Percentiles rank a stretch among this genome's conserved stretches.
Conservation (phyloP, 2,797 vertebrate genomes). For the Rhynchonycteris naso region DNA sequence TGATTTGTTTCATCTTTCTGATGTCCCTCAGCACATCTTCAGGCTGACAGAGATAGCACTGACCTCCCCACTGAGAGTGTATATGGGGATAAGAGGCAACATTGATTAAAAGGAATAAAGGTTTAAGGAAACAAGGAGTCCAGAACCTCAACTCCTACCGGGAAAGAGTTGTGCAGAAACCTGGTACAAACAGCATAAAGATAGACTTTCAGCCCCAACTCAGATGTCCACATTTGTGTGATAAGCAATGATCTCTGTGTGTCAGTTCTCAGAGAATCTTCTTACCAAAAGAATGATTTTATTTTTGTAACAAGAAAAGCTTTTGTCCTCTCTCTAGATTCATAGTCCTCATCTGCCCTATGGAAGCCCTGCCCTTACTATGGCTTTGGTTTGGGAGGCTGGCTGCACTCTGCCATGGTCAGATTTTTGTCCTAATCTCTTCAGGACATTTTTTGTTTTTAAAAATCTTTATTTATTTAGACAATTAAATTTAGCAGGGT, state of each 20-base stretch:
- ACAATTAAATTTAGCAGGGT: no score
- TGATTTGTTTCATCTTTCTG: background rate
- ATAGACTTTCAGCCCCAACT: background rate
- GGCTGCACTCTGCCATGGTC: background rate
- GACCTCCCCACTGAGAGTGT: background rate
- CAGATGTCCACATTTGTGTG: background rate
- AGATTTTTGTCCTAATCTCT: background rate
- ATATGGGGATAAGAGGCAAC: background rate
- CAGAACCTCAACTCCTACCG: background rate
- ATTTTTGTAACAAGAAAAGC: background rate
- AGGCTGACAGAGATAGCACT: background rate
- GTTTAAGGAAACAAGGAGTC: background rate
- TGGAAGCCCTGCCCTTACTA: background rate
- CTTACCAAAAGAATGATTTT: background rate
- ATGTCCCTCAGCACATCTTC: background rate
- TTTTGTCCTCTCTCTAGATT: slow-evolving; percentile 30
- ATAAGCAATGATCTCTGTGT: background rate
- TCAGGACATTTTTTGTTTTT: background rate
- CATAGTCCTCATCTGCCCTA: background rate
- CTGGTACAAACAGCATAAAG: background rate
- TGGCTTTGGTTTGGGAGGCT: background rate
- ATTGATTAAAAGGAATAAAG: background rate
- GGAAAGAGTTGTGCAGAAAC: background rate
- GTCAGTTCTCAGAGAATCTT: background rate
- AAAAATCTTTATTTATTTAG: no score